Evolutionary conservation across 2,797 vertebrate genomes (phyloP).

Genomic region (Harpagifer antarcticus): DNA sequence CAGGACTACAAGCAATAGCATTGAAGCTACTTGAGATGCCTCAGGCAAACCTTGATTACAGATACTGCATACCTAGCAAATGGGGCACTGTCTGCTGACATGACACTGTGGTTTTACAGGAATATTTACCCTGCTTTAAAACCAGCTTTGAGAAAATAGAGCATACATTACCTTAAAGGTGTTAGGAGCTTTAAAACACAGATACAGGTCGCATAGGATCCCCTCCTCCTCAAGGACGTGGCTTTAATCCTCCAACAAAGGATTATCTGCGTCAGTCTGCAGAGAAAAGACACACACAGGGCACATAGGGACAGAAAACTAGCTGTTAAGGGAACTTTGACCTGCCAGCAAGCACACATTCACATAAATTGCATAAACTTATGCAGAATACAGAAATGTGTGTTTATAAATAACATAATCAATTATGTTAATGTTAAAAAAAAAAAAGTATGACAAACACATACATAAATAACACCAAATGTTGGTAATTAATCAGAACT

Average conservation of each 20-base stretch:
- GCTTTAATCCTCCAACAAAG: constrained; percentile 73
- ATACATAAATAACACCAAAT: no score
- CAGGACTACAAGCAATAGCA: background rate
- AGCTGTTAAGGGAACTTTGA: constrained; percentile 26
- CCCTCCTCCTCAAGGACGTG: constrained; percentile 31
- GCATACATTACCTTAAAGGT: constrained; percentile 45
- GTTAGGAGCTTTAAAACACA: background rate
- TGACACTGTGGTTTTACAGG: background rate
- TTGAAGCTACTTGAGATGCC: background rate
- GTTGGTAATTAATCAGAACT: no score
- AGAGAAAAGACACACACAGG: constrained; percentile 11
- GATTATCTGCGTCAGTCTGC: constrained; percentile 70
- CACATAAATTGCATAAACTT: no score
- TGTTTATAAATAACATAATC: no score
- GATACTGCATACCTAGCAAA: background rate
- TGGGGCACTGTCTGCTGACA: background rate
- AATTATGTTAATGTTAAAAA: no score
- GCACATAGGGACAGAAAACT: constrained; percentile 48
- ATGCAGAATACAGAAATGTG: no score
- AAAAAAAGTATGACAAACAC: no score
- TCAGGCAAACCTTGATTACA: background rate
- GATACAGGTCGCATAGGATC: background rate
- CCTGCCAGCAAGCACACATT: background rate
- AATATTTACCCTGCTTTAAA: background rate
- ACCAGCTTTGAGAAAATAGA: constrained; percentile 2